These are phyloP conservation scores for Polydrusus tereticollis DNA, from an alignment of 2,888 invertebrate species.

Conservation along the genomic window DNA sequence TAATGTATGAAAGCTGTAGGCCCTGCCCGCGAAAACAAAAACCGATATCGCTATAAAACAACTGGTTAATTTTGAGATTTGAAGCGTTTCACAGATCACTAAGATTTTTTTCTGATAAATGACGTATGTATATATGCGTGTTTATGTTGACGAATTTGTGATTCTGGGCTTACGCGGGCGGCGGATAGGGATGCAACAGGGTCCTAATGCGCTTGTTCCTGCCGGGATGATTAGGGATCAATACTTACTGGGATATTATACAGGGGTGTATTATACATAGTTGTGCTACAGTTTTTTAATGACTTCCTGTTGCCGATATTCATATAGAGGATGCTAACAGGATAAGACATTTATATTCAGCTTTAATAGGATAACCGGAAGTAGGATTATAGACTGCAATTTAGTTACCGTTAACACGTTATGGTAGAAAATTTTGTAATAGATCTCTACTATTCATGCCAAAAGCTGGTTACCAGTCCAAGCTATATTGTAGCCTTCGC, in stretches of 20 bases:
- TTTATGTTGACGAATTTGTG: slow-evolving; percentile 29
- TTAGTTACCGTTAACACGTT: too few species aligned
- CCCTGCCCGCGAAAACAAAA: background rate
- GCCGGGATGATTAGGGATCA: slow-evolving; percentile 14
- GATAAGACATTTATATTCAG: too few species aligned
- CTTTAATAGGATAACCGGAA: too few species aligned
- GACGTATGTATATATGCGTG: slow-evolving; percentile 31
- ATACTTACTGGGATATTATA: background rate
- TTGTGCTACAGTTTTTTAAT: background rate
- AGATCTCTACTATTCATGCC: too few species aligned
- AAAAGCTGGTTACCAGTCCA: too few species aligned
- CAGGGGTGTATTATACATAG: background rate
- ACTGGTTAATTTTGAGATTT: background rate
- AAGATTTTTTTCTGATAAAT: background rate
- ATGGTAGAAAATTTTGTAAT: too few species aligned
- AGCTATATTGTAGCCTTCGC: too few species aligned
- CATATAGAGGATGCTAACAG: too few species aligned
- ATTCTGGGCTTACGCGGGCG: slow-evolving; percentile 34
- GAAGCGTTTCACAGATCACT: background rate
- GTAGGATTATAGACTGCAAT: too few species aligned
- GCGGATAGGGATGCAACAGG: slow-evolving; percentile 43
- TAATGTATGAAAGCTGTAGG: too few species aligned
- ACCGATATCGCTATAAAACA: background rate
- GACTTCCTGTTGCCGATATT: too few species aligned
- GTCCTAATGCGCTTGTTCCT: slow-evolving; percentile 44